Evolutionary conservation across 2,888 invertebrate genomes (phyloP).

Genomic region (Plagodis dolabraria): DNA sequence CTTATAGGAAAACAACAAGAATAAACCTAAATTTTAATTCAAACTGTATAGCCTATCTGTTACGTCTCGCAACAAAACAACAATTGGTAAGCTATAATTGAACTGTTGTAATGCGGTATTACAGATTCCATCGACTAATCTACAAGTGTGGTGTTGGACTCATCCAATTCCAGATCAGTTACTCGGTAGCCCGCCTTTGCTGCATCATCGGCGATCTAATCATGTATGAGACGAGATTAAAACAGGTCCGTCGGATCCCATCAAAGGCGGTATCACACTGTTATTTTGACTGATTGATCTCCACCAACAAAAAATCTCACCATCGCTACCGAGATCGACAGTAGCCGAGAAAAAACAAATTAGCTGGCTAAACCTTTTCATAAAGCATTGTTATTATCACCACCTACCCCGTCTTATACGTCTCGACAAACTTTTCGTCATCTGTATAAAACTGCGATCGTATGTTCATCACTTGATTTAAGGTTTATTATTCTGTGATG

Average conservation of each 20-base stretch:
- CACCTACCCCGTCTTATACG: slow-evolving; percentile 73
- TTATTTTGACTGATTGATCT: slow-evolving; percentile 86
- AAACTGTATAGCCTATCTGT: slow-evolving; percentile 14
- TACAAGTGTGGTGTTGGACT: slow-evolving; percentile 64
- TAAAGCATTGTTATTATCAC: slow-evolving; percentile 83
- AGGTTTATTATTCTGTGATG: slow-evolving; percentile 55
- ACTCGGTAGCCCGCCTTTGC: slow-evolving; percentile 63
- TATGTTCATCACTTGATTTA: slow-evolving; percentile 50
- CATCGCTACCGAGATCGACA: slow-evolving; percentile 83
- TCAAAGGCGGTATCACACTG: slow-evolving; percentile 85
- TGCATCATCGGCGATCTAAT: slow-evolving; percentile 83
- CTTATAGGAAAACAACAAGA: background rate
- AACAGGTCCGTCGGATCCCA: slow-evolving; percentile 80
- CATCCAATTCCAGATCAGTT: slow-evolving; percentile 77
- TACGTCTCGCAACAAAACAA: slow-evolving; percentile 22
- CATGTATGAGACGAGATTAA: slow-evolving; percentile 83
- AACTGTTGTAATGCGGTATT: slow-evolving; percentile 37
- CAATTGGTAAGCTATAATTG: slow-evolving; percentile 28
- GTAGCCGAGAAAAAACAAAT: slow-evolving; percentile 85
- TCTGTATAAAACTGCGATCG: slow-evolving; percentile 50
- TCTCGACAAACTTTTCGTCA: slow-evolving; percentile 54
- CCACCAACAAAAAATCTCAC: slow-evolving; percentile 74
- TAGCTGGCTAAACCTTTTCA: slow-evolving; percentile 85
- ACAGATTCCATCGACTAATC: slow-evolving; percentile 62
- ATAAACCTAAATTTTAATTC: slow-evolving; percentile 1